These are phyloP conservation scores for Phenganax subtilis DNA, from an alignment of 92 coral and sea anemone species.

Conservation along the genomic window DNA sequence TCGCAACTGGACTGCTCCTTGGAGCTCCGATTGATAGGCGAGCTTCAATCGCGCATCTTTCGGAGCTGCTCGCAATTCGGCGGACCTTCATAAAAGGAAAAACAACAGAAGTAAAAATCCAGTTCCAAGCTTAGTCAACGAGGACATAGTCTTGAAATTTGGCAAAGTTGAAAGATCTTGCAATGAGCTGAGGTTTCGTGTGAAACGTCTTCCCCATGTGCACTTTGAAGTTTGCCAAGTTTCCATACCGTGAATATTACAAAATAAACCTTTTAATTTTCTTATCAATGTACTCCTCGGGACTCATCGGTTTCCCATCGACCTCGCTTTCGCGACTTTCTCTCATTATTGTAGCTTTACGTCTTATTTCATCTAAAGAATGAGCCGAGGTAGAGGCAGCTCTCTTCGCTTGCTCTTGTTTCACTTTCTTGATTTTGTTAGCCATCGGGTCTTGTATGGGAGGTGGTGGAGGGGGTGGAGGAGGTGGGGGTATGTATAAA, in stretches of 20 bases:
- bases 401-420: conserved; percentile 4
- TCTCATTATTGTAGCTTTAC: conserved; percentile 22
- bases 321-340: conserved; percentile 33
- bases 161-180: too few species aligned
- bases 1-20: conserved; percentile 72
- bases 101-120: too few species aligned
- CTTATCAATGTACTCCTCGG: conserved; percentile 29
- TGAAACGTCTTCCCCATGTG: neutral
- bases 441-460: conserved; percentile 48
- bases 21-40: conserved; percentile 59
- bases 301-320: conserved; percentile 28
- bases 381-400: conserved; percentile 5
- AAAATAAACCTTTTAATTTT: neutral
- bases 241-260: too few species aligned
- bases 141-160: too few species aligned
- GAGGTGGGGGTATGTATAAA: conserved; percentile 42
- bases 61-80: conserved; percentile 55
- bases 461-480: conserved; percentile 40
- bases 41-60: conserved; percentile 61
- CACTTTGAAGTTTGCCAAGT: too few species aligned
- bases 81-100: neutral
- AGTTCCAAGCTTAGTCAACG: too few species aligned
- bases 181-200: too few species aligned
- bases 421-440: conserved; percentile 1
- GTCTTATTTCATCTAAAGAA: conserved; percentile 30